Percentiles rank a stretch among this genome's conserved stretches.
Evolutionary conservation across 1,140 invertebrate genomes (phyloP).

Genomic region (Dicyema japonicum): DNA sequence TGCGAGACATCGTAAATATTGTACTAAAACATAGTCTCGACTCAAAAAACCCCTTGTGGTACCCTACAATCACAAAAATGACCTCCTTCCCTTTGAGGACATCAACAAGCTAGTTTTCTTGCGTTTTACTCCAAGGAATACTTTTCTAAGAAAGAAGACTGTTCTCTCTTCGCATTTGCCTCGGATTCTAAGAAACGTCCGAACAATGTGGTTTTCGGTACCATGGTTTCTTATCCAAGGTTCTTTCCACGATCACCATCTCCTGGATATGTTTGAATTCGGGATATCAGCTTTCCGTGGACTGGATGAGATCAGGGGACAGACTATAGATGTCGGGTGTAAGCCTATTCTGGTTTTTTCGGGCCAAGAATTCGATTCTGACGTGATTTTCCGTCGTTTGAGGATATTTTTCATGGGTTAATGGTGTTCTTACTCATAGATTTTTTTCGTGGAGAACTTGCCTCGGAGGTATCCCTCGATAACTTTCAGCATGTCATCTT

Average conservation of each 20-base stretch:
- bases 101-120: no score
- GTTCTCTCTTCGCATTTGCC: conserved; percentile 51
- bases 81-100: conserved; percentile 2
- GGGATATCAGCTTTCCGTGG: conserved; percentile 45
- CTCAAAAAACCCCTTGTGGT: conserved; percentile 3
- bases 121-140: conserved; percentile 32
- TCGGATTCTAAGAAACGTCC: conserved; percentile 57
- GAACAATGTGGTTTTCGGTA: conserved; percentile 53
- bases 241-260: conserved; percentile 47
- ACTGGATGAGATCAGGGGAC: no score
- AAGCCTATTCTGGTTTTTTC: no score
- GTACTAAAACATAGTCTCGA: not conserved
- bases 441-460: no score
- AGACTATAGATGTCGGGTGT: no score
- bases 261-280: conserved; percentile 82
- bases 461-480: no score
- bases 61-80: not conserved
- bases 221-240: conserved; percentile 16
- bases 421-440: no score
- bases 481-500: no score
- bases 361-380: no score
- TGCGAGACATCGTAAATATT: not conserved
- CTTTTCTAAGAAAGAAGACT: conserved; percentile 47
- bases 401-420: no score
- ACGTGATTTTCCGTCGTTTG: no score